Evolutionary conservation across 2,797 vertebrate genomes (phyloP).

Genomic region (Hydrolagus colliei): DNA sequence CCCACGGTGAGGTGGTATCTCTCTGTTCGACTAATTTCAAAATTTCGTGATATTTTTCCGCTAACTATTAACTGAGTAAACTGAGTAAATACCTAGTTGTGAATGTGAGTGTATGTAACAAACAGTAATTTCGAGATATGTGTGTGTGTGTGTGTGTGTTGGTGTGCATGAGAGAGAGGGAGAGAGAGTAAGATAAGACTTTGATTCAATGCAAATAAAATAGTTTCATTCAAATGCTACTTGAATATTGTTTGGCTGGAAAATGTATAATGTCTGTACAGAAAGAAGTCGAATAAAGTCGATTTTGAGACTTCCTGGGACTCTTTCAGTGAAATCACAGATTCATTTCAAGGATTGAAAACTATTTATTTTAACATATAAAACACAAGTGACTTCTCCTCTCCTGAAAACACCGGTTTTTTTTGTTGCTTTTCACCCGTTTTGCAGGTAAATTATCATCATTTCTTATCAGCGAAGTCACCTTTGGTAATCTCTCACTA

Average conservation of each 20-base stretch:
- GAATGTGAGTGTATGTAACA: background rate
- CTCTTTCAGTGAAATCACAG: background rate
- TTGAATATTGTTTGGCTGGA: slow-evolving; percentile 23
- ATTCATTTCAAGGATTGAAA: background rate
- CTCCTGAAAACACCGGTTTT: no score
- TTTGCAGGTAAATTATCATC: background rate
- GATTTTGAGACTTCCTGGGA: background rate
- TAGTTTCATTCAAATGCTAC: slow-evolving; percentile 14
- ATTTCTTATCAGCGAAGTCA: no score
- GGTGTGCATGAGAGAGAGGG: background rate
- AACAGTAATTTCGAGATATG: no score
- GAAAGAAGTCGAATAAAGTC: slow-evolving; percentile 18
- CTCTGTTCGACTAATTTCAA: background rate
- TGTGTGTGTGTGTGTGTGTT: no score
- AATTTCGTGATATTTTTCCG: background rate
- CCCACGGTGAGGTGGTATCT: background rate
- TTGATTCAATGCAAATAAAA: slow-evolving; percentile 29
- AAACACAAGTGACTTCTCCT: no score
- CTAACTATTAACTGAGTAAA: slow-evolving; percentile 20
- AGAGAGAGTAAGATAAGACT: background rate
- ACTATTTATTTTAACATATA: background rate
- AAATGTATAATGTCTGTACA: slow-evolving; percentile 15
- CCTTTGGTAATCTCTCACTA: background rate
- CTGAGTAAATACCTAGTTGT: background rate
- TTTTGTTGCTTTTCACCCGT: background rate